These are phyloP conservation scores for Scaptomyza parva DNA, from an alignment of 2,888 invertebrate genomes.

Conservation along the genomic window DNA sequence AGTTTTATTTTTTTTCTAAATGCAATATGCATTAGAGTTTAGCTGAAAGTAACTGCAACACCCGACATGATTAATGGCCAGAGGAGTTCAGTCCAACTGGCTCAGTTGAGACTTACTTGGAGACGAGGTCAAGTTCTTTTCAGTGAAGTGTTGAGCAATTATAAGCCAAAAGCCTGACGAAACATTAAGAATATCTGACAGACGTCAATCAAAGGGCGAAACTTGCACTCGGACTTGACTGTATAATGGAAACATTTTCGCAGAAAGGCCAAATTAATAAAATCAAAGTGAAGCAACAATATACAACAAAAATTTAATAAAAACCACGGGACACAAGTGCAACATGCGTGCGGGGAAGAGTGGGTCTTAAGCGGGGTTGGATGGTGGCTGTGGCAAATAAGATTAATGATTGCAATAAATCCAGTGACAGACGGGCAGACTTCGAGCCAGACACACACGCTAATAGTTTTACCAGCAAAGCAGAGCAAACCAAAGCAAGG, in stretches of 20 bases:
- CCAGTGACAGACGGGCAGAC: conserved; percentile 76
- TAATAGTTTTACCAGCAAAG: conserved; percentile 78
- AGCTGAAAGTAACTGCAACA: conserved; percentile 51
- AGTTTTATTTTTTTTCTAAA: conserved; percentile 14
- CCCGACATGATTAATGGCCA: conserved; percentile 65
- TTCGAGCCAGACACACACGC: conserved; percentile 54
- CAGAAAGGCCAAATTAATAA: conserved; percentile 78
- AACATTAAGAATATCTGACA: conserved; percentile 76
- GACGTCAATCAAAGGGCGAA: conserved; percentile 76
- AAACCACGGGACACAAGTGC: conserved; percentile 54
- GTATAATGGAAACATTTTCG: conserved; percentile 65
- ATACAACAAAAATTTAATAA: conserved; percentile 75
- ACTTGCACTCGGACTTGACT: conserved; percentile 39
- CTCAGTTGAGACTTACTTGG: not conserved
- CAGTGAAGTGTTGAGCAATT: conserved; percentile 74
- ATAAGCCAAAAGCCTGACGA: conserved; percentile 59
- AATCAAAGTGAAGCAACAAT: conserved; percentile 65
- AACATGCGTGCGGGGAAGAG: conserved; percentile 40
- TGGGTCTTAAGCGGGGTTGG: conserved; percentile 11
- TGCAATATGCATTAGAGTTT: conserved; percentile 65
- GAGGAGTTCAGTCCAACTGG: conserved; percentile 20
- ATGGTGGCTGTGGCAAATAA: conserved; percentile 71
- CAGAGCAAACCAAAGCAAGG: conserved; percentile 72
- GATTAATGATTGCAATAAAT: conserved; percentile 85
- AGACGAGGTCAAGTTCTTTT: conserved; percentile 1